Evolutionary conservation across 2,888 invertebrate species (phyloP).

Genomic region (Aproaerema taeniolella): DNA sequence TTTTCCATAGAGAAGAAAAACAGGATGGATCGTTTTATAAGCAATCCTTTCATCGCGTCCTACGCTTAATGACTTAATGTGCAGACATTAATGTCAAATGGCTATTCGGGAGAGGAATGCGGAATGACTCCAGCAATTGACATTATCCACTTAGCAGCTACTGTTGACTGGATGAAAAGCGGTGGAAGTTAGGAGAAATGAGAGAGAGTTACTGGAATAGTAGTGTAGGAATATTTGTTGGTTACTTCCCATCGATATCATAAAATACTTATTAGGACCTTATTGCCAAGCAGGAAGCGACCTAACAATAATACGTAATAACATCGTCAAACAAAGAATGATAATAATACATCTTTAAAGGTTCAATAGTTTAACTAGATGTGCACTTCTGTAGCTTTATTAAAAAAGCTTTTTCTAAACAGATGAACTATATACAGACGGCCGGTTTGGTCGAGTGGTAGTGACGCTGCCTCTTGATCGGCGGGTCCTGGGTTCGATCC

Average conservation of each 20-base stretch:
- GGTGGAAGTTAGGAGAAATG: conserved; percentile 26
- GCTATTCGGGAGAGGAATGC: conserved; percentile 58
- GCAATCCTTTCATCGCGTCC: conserved; percentile 19
- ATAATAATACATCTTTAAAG: too few relatives aligned
- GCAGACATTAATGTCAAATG: conserved; percentile 57
- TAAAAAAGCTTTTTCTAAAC: too few relatives aligned
- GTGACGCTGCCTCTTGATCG: too few relatives aligned
- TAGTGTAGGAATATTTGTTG: too few relatives aligned
- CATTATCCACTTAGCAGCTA: conserved; percentile 70
- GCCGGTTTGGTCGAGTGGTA: too few relatives aligned
- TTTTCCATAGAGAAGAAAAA: conserved; percentile 2
- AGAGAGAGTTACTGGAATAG: neutral
- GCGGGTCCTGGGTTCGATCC: too few relatives aligned
- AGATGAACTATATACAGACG: too few relatives aligned
- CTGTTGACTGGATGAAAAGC: conserved; percentile 43
- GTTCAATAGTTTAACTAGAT: too few relatives aligned
- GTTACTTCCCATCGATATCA: too few relatives aligned
- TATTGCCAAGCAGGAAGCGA: neutral
- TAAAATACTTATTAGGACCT: neutral
- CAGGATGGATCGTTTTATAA: neutral
- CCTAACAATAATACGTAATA: too few relatives aligned
- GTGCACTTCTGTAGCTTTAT: too few relatives aligned
- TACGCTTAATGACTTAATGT: conserved; percentile 52
- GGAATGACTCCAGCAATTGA: conserved; percentile 66
- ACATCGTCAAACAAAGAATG: too few relatives aligned